A percentile compares a stretch with the other conserved stretches of the same genome.
These are phyloP conservation scores for Caradrina clavipalpis DNA, from an alignment of 2,888 invertebrate species.

Conservation along the genomic window DNA sequence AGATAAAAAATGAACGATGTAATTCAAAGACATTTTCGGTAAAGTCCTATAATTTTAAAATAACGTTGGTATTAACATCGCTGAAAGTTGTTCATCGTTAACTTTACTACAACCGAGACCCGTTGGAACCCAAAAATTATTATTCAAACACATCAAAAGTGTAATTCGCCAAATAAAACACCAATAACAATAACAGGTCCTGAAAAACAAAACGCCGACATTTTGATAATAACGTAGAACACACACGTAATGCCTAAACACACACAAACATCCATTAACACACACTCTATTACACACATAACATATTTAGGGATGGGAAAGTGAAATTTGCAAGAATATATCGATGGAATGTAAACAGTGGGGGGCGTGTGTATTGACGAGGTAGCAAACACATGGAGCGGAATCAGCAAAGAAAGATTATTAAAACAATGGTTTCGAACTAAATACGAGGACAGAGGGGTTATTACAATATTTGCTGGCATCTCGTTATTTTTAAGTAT, in stretches of 20 bases:
- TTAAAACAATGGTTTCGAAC: slow-evolving; percentile 82
- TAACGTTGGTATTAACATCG: neutral
- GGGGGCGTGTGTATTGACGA: slow-evolving; percentile 73
- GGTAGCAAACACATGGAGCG: slow-evolving; percentile 64
- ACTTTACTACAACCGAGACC: slow-evolving; percentile 1
- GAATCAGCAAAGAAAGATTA: slow-evolving; percentile 83
- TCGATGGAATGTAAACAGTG: slow-evolving; percentile 81
- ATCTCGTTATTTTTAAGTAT: slow-evolving; percentile 91
- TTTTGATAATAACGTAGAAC: slow-evolving; percentile 72
- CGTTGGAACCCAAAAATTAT: slow-evolving; percentile 45
- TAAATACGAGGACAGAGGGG: slow-evolving; percentile 75
- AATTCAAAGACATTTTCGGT: neutral
- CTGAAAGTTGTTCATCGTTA: slow-evolving; percentile 5
- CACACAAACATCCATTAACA: slow-evolving; percentile 79
- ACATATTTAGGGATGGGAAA: slow-evolving; percentile 81
- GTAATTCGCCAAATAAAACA: slow-evolving; percentile 60
- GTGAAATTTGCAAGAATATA: slow-evolving; percentile 78
- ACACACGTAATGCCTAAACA: slow-evolving; percentile 75
- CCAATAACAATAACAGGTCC: slow-evolving; percentile 68
- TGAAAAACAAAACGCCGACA: slow-evolving; percentile 72
- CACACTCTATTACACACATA: slow-evolving; percentile 81
- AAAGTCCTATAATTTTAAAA: neutral
- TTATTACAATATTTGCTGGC: slow-evolving; percentile 90
- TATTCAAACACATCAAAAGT: slow-evolving; percentile 59
- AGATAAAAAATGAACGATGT: neutral